Conservation (phyloP, 2,888 invertebrate species). For the Ferrisia virgata region DNA sequence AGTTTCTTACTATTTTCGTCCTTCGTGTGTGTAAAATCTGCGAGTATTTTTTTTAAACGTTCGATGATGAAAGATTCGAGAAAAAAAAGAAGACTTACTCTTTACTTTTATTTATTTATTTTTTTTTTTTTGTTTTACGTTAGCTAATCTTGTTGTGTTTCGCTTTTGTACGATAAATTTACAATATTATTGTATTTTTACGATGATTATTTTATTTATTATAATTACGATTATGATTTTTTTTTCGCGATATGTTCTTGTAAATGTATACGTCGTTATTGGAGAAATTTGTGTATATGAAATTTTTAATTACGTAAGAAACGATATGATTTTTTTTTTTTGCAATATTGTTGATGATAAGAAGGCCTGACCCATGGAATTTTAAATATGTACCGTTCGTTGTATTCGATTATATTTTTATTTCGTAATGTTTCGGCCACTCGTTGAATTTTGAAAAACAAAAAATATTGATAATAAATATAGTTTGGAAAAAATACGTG, state of each 20-base stretch:
- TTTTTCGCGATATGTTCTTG: neutral
- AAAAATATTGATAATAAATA: neutral
- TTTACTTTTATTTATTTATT: too few species aligned
- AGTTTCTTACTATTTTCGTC: neutral
- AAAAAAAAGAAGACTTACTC: neutral
- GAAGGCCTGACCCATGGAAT: slow-evolving; percentile 45
- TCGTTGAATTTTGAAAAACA: neutral
- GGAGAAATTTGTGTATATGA: slow-evolving; percentile 15
- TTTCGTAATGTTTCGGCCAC: neutral
- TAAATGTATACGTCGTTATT: slow-evolving; percentile 16
- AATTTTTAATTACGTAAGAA: slow-evolving; percentile 8
- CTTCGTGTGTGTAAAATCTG: neutral
- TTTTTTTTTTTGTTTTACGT: neutral
- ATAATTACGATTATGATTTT: neutral
- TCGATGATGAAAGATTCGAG: neutral
- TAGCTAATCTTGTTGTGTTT: neutral
- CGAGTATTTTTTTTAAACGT: neutral
- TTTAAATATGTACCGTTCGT: slow-evolving; percentile 12
- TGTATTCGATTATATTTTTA: neutral
- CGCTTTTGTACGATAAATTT: slow-evolving; percentile 9
- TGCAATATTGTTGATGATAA: slow-evolving; percentile 21
- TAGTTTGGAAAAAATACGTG: neutral
- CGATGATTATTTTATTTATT: neutral
- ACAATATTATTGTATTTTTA: neutral
- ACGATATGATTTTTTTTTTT: neutral